These are phyloP conservation scores for Perodicticus potto DNA, from an alignment of 2,797 vertebrate species.

Conservation along the genomic window DNA sequence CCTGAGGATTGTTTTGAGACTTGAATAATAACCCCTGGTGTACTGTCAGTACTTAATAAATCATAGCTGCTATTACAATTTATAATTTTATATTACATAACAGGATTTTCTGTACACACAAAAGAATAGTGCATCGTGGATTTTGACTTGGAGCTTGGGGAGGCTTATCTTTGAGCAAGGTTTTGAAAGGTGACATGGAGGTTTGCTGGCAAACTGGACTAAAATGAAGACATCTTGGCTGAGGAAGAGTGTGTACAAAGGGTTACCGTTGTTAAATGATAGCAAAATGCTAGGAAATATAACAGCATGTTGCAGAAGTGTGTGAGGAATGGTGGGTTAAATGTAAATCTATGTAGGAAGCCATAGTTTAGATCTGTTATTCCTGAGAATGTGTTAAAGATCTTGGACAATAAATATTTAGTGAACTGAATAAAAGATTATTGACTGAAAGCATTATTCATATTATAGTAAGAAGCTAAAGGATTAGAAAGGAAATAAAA, in stretches of 20 bases:
- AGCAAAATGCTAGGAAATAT: not conserved
- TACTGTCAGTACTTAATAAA: constrained; percentile 22
- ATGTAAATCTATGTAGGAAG: not conserved
- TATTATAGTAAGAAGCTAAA: not conserved
- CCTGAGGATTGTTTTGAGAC: constrained; percentile 24
- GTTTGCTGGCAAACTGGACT: not conserved
- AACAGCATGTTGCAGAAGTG: not conserved
- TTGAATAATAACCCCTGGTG: constrained; percentile 1
- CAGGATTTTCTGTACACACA: not conserved
- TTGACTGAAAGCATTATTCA: not conserved
- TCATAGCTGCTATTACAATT: not conserved
- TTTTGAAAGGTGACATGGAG: constrained; percentile 16
- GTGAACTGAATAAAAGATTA: not conserved
- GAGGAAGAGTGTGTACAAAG: not conserved
- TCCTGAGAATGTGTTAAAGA: constrained; percentile 5
- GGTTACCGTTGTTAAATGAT: not conserved
- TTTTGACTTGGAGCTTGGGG: not conserved
- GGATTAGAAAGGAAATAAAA: constrained; percentile 21
- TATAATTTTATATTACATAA: constrained; percentile 17
- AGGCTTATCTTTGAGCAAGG: not conserved
- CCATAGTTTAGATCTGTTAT: not conserved
- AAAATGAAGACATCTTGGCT: not conserved
- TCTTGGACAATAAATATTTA: constrained; percentile 19
- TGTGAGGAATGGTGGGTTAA: not conserved
- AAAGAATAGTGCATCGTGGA: not conserved